Evolutionary conservation across 2,888 invertebrate genomes (phyloP).

Genomic region (Venustoraphidia nigricollis): DNA sequence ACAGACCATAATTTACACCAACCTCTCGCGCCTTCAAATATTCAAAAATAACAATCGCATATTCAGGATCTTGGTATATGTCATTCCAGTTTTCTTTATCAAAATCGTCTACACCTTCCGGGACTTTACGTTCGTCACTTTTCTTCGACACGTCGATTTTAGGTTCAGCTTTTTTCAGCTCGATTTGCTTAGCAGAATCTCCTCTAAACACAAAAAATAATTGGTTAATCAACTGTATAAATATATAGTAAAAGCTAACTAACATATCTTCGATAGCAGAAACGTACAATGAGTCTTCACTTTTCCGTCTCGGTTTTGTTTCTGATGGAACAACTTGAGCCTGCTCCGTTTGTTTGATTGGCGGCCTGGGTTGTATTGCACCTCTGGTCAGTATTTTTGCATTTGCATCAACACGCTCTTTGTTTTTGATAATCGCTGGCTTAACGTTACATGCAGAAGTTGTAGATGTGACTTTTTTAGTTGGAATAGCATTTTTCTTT

Average conservation of each 20-base stretch:
- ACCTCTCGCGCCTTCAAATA: constrained; percentile 84
- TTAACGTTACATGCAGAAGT: neutral
- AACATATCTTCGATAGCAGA: constrained; percentile 62
- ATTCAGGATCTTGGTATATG: constrained; percentile 72
- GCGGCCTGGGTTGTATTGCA: constrained; percentile 22
- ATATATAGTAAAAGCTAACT: constrained; percentile 20
- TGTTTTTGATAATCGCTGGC: constrained; percentile 16
- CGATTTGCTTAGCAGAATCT: constrained; percentile 7
- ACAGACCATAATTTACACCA: no score
- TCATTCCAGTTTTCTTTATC: constrained; percentile 78
- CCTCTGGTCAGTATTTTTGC: constrained; percentile 24
- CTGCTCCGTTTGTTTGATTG: constrained; percentile 24
- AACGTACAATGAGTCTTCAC: constrained; percentile 60
- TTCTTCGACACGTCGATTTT: constrained; percentile 8
- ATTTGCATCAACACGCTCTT: constrained; percentile 24
- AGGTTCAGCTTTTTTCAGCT: neutral
- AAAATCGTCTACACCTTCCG: constrained; percentile 59
- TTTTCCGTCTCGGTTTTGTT: constrained; percentile 40
- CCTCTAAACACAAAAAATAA: neutral
- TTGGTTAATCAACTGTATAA: no score
- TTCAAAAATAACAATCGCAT: constrained; percentile 88
- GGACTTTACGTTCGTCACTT: constrained; percentile 30
- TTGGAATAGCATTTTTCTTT: constrained; percentile 3
- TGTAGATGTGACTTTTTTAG: neutral
- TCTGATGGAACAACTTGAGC: constrained; percentile 19